Evolutionary conservation across 2,888 invertebrate species (phyloP).

Genomic region (Abrostola tripartita): DNA sequence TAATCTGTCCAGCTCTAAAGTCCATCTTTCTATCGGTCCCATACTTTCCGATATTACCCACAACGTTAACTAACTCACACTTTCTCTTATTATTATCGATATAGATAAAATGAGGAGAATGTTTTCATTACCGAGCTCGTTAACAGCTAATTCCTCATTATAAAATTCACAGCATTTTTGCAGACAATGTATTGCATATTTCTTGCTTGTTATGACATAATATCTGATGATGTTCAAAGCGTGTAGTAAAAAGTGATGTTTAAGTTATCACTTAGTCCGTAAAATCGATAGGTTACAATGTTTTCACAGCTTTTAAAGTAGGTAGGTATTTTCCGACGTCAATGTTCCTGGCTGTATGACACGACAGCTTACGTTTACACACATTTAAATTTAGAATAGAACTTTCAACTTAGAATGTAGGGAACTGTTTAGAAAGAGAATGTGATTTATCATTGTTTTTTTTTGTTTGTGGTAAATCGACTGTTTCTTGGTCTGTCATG

Average conservation of each 20-base stretch:
- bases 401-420: conserved; percentile 1
- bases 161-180: conserved; percentile 34
- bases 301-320: neutral
- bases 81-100: conserved; percentile 13
- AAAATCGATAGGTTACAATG: neutral
- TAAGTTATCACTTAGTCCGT: neutral
- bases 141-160: conserved; percentile 23
- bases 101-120: conserved; percentile 8
- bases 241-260: neutral
- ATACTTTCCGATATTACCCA: neutral
- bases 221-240: neutral
- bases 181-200: conserved; percentile 17
- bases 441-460: too few relatives aligned
- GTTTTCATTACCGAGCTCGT: conserved; percentile 7
- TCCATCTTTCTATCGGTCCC: too few relatives aligned
- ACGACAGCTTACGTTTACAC: neutral
- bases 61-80: neutral
- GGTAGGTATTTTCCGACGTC: neutral
- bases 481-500: too few relatives aligned
- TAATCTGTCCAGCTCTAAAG: too few relatives aligned
- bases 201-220: conserved; percentile 32
- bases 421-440: conserved; percentile 6
- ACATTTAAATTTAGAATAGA: conserved; percentile 3
- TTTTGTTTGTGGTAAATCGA: too few relatives aligned
- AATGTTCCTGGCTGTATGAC: too few relatives aligned